phyloP scores from a whole-genome alignment of 2,888 invertebrate species.

The Drosophila austrosaltans region DNA sequence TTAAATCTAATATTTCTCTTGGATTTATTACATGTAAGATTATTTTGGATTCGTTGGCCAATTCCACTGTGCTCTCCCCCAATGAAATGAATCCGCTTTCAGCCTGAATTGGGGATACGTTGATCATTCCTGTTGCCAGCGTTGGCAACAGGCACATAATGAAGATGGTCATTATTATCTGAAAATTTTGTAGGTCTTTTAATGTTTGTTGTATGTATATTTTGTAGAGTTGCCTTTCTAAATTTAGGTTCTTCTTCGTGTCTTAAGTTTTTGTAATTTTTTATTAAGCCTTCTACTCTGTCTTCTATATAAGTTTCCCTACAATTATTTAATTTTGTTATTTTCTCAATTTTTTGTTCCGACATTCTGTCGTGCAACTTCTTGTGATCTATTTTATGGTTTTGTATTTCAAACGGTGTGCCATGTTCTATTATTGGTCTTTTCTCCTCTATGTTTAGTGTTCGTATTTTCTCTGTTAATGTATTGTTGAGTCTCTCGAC shows the following conservation, averaged over 20 bases:
- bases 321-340: not conserved
- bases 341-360: not conserved
- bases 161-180: not conserved
- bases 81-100: not conserved
- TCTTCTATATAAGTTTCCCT: not conserved
- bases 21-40: not conserved
- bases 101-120: not conserved
- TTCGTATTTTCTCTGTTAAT: not conserved
- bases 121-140: not conserved
- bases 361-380: not conserved
- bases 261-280: conserved; percentile 11
- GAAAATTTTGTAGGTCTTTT: conserved; percentile 7
- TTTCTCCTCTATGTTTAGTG: conserved; percentile 1
- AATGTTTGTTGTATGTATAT: conserved; percentile 1
- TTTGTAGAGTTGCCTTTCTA: conserved; percentile 1
- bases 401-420: conserved; percentile 2
- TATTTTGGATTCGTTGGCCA: not conserved
- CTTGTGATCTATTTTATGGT: not conserved
- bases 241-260: conserved; percentile 6
- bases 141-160: conserved; percentile 5
- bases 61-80: not conserved
- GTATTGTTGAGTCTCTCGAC: not conserved
- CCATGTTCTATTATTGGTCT: conserved; percentile 7
- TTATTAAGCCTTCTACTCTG: not conserved
- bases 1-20: not conserved